Evolutionary conservation across 2,888 invertebrate genomes (phyloP).

Genomic region (Drosophila atroscutellata): DNA sequence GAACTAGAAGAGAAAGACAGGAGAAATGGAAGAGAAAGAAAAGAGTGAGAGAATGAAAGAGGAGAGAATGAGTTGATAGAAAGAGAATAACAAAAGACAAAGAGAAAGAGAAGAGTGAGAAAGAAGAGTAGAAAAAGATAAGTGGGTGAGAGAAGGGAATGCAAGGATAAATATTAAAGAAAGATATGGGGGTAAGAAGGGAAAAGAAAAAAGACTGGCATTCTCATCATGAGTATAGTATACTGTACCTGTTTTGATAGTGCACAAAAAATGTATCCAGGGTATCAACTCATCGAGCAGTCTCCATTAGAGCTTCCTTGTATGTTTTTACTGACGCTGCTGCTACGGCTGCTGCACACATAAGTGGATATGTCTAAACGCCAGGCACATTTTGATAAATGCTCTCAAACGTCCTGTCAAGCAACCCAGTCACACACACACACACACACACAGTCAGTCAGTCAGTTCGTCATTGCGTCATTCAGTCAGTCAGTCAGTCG

Average conservation of each 20-base stretch:
- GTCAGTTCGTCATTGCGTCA: constrained; percentile 14
- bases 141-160: too few species aligned
- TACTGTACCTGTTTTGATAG: background rate
- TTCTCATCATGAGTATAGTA: background rate
- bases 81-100: too few species aligned
- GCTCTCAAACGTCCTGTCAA: constrained; percentile 65
- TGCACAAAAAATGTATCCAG: background rate
- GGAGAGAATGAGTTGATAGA: too few species aligned
- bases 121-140: background rate
- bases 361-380: constrained; percentile 74
- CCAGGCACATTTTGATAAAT: constrained; percentile 80
- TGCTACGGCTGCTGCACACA: constrained; percentile 11
- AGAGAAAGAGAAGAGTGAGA: too few species aligned
- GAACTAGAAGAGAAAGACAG: background rate
- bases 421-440: constrained; percentile 5
- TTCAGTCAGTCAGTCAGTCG: background rate
- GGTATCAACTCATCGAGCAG: background rate
- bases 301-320: background rate
- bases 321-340: background rate
- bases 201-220: background rate
- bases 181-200: background rate
- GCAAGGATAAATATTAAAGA: background rate
- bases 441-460: constrained; percentile 1
- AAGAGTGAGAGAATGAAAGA: accelerated
- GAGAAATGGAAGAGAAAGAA: background rate